Evolutionary conservation across 2,113 vertebrate genomes (phyloP).

Genomic region (Hystrix cristata): DNA sequence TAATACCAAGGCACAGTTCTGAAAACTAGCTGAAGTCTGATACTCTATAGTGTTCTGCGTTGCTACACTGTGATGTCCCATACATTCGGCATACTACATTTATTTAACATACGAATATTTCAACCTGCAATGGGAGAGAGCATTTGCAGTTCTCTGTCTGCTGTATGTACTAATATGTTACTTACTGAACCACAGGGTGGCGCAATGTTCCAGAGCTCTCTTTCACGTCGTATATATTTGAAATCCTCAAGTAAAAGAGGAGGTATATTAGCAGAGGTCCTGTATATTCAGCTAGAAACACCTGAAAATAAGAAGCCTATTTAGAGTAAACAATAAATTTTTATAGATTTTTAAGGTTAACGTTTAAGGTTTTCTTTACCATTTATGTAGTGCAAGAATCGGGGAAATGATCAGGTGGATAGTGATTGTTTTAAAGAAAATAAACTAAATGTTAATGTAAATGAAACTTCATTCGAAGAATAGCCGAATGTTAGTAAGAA

Average conservation of each 20-base stretch:
- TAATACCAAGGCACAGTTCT: background rate
- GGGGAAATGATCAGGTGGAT: background rate
- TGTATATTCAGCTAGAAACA: slow-evolving; percentile 90
- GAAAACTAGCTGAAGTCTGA: background rate
- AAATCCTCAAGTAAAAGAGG: slow-evolving; percentile 90
- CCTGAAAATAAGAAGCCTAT: slow-evolving; percentile 82
- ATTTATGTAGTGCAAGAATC: background rate
- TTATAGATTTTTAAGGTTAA: background rate
- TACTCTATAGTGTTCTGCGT: background rate
- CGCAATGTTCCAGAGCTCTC: slow-evolving; percentile 84
- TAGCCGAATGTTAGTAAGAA: background rate
- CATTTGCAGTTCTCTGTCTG: background rate
- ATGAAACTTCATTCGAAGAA: background rate
- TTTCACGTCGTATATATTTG: slow-evolving; percentile 87
- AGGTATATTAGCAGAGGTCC: slow-evolving; percentile 91
- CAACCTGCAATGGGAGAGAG: background rate
- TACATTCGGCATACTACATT: background rate
- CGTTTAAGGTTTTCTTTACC: background rate
- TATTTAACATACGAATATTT: no score
- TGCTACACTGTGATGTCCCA: background rate
- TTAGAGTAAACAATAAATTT: background rate
- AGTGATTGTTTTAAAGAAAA: background rate
- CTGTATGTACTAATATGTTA: slow-evolving; percentile 31
- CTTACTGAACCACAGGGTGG: slow-evolving; percentile 91
- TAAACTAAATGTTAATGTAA: background rate